These are phyloP conservation scores for Pholis gunnellus DNA, from an alignment of 2,113 vertebrate genomes.

Conservation along the genomic window DNA sequence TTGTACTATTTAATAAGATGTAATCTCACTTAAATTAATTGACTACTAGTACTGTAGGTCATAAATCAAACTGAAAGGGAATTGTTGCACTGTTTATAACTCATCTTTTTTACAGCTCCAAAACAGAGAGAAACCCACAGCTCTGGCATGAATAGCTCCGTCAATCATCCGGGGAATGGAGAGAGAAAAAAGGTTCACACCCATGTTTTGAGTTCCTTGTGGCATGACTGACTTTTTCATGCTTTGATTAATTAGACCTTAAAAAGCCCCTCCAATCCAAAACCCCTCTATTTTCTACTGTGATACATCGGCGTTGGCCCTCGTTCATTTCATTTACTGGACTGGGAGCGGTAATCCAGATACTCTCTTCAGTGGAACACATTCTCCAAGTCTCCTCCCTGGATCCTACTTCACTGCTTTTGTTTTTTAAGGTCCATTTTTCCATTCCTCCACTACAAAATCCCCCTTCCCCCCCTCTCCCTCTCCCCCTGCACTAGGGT, in stretches of 20 bases:
- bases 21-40: background rate
- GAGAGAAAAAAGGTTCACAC: slow-evolving; percentile 27
- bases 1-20: background rate
- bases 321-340: background rate
- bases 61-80: slow-evolving; percentile 14
- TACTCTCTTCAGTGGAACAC: slow-evolving; percentile 46
- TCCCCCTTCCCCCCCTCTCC: slow-evolving; percentile 20
- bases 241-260: slow-evolving; percentile 29
- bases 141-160: slow-evolving; percentile 22
- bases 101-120: slow-evolving; percentile 2
- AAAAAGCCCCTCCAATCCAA: slow-evolving; percentile 9
- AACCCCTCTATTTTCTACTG: slow-evolving; percentile 15
- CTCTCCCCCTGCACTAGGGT: slow-evolving; percentile 6
- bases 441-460: slow-evolving; percentile 62
- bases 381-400: slow-evolving; percentile 60
- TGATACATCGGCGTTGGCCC: slow-evolving; percentile 47
- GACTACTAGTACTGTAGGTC: background rate
- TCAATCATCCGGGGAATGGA: slow-evolving; percentile 46
- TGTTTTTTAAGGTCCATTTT: slow-evolving; percentile 61
- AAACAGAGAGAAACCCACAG: slow-evolving; percentile 8
- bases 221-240: slow-evolving; percentile 28
- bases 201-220: slow-evolving; percentile 41
- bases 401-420: slow-evolving; percentile 45
- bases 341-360: slow-evolving; percentile 62
- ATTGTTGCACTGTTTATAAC: slow-evolving; percentile 27